Evolutionary conservation across 2,888 invertebrate species (phyloP), one percentile per base, ranked within the genome.

Genomic region (Oxytorus armatus): DNA sequence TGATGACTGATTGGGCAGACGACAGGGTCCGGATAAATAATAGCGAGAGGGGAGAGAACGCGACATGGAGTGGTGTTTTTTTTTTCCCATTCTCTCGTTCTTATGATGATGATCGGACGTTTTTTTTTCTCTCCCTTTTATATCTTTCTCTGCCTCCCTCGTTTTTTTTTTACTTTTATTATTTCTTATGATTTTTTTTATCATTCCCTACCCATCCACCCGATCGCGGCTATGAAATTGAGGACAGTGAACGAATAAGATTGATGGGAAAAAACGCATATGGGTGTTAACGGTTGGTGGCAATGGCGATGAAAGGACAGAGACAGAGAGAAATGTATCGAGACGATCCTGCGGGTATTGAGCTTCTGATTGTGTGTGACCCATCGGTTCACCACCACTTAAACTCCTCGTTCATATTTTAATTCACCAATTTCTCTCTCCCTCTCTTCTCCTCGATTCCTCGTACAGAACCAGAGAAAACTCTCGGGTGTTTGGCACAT

Each of bases 1-100:
- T 87, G 74, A 88, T 90, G 90, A 90, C 89, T 88, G 90, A 90
- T 90, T 88, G 89, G 86, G 83, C 85, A 84, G 86, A 85, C 85
- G 88, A 90, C 88, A 87, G 72, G 72, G 89, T 85, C 83, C 84
- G 83, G 87, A 88, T 88, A 88, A 90, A 89, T 90, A 89, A 90
- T 89, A 87, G 86, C 83, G 82, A 61, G 65, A 53, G 16, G 59
- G 29, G 18, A n/a, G 36, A 23, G 47, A 39, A 18, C 23, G 63
- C 66, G 63, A 70, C 53, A 23, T 14, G 77, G 72, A 76, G 74
- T 39, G 8, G 55, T 29, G 79, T 55, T 81, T 78, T 80, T 77
- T 70, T 82, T 79, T 59, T 81, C 55, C 79, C 80, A 53, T 33
- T 72, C 59, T n/a, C n/a, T n/a, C n/a, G n/a, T n/a, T n/a, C n/a